Conservation (phyloP, 2,113 vertebrate species). For the Cynopterus brachyotis region DNA sequence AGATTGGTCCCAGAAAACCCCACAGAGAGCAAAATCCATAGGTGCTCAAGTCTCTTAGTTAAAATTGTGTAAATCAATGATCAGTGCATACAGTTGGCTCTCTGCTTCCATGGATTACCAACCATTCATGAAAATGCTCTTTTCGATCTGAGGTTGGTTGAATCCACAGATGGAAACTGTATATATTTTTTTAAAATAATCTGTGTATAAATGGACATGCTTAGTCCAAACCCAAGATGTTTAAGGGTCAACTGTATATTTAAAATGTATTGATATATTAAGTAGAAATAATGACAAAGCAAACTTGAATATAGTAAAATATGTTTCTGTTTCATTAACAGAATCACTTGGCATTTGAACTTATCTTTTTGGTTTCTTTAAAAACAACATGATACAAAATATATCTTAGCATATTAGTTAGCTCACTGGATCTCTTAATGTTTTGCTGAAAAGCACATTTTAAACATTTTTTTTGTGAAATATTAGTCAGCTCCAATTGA, state of each 20-base stretch:
- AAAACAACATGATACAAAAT: background rate
- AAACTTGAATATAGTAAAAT: background rate
- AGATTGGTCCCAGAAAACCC: too few species aligned
- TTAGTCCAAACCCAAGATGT: background rate
- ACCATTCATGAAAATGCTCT: background rate
- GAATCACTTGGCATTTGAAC: background rate
- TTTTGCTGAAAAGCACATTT: conserved; percentile 6
- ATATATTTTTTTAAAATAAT: background rate
- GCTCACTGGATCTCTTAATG: background rate
- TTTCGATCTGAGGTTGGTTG: background rate
- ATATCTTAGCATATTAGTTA: background rate
- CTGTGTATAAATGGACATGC: background rate
- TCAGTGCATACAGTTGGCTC: background rate
- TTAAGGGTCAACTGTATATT: background rate
- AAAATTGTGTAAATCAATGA: background rate
- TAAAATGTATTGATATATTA: background rate
- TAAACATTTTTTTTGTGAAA: background rate
- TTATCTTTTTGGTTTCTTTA: background rate
- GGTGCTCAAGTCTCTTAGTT: background rate
- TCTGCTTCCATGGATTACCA: too few species aligned
- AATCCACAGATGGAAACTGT: background rate
- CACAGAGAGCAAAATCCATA: background rate
- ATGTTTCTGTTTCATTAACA: background rate
- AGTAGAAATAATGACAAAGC: background rate
- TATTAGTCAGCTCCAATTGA: background rate